Evolutionary conservation across 2,797 vertebrate species (phyloP), one percentile per base, ranked within the genome.

Genomic region (Ctenochaetus hawaiiensis): DNA sequence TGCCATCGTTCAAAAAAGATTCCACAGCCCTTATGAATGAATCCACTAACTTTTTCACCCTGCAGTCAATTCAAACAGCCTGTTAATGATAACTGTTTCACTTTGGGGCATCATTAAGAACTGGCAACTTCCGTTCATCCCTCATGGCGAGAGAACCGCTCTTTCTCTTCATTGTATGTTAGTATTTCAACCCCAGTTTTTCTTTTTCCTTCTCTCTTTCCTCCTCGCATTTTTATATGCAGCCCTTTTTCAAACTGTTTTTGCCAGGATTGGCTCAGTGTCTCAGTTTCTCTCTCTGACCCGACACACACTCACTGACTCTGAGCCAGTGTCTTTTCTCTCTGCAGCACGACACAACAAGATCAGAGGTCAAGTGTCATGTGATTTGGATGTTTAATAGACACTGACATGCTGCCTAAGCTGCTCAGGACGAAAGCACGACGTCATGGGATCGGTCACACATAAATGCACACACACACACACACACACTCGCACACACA

Each of bases 321-420:
- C 37, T 63, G 61, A 59, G 57, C 49, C 44, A n/a, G 12, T 70
- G 18, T 67, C 7, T 56, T 75, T n/a, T 61, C 64, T 64, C 22
- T 39, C 61, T 53, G 62, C 61, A 20, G 30, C 60, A 34, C 51
- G 65, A 75, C 18, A 18, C 49, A 53, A 58, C n/a, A 47, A 75
- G 81, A 72, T 88, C 86, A 80, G 60, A 84, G 78, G 67, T 91
- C 84, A 86, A 48, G 57, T 43, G 82, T 90, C 90, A 92, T 85
- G 88, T 88, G 87, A 84, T 83, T 37, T 16, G 44, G 75, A 78
- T 69, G 80, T 81, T 84, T 83, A 87, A 87, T 82, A 66, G 64
- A 84, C 84, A 52, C 78, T 79, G 81, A 75, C 85, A 71, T 45
- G 44, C 77, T 61, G 67, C 82, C 75, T 90, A 87, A 91, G 89